phyloP scores from a whole-genome alignment of 2,797 vertebrate genomes.

The Zenarchopterus dispar region DNA sequence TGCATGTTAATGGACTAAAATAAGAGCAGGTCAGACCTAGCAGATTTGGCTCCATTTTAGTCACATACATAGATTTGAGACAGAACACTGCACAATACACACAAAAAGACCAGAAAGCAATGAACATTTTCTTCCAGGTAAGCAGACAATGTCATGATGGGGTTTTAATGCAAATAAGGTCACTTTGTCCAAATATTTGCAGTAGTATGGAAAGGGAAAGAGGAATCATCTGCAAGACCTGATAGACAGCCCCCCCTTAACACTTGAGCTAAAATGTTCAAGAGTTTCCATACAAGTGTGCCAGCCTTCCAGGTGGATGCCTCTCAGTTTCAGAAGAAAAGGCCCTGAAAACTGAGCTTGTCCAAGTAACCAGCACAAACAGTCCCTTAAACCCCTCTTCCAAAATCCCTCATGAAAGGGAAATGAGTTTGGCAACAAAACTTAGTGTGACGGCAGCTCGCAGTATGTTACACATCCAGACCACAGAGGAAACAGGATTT shows the following conservation, averaged over 20 bases:
- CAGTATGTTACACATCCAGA: slow-evolving; percentile 34
- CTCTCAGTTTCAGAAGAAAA: slow-evolving; percentile 65
- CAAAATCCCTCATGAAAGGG: slow-evolving; percentile 75
- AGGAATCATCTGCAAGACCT: slow-evolving; percentile 47
- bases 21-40: slow-evolving; percentile 32
- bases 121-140: not conserved
- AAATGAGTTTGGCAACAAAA: slow-evolving; percentile 77
- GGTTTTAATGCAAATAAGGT: slow-evolving; percentile 14
- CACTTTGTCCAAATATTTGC: slow-evolving; percentile 13
- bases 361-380: slow-evolving; percentile 74
- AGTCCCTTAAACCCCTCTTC: slow-evolving; percentile 65
- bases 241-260: slow-evolving; percentile 44
- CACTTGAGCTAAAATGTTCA: slow-evolving; percentile 43
- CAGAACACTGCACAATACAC: slow-evolving; percentile 3
- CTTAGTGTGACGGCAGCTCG: slow-evolving; percentile 49
- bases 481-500: slow-evolving; percentile 72
- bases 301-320: slow-evolving; percentile 66
- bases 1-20: too few relatives aligned
- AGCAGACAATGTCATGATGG: slow-evolving; percentile 27
- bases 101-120: slow-evolving; percentile 13
- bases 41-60: slow-evolving; percentile 22
- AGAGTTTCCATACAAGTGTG: slow-evolving; percentile 48
- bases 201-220: slow-evolving; percentile 25
- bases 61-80: slow-evolving; percentile 13
- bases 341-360: slow-evolving; percentile 67